Base-by-base conservation (phyloP, 37 sponge, comb jelly and placozoan species). In the Lycopodina hypogea region DNA sequence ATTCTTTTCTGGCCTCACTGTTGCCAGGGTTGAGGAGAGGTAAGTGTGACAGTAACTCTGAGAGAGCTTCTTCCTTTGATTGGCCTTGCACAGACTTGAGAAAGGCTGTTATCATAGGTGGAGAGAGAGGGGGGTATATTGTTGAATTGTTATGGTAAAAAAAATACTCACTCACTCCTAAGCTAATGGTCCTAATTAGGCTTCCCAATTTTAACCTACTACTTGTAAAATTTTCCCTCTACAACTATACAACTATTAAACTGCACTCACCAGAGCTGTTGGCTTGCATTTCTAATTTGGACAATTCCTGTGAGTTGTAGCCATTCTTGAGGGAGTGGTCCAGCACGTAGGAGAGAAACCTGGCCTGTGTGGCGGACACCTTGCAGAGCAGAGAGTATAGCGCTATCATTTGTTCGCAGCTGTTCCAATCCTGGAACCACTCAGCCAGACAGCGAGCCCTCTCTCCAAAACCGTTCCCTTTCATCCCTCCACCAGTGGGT, bases 371-470 rank as follows among this genome's bases (percentile, higher is more conserved):
- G 3, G 96, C 81, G 35, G 78, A 62, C 23, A 96, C 86, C 41
- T 82, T 86, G 48, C 84, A 78, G 45, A 96, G 79, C 39, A 96
- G 76, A 17, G 95, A 89, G 72, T 93, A 96, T 36, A 93, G 76
- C 0, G 94, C 88, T 32, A 96, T 93, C 19, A 91, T 88, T 82
- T 96, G 96, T 52, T 96, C 96, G 68, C 91, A 96, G 35, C 78
- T 88, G 75, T 83, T 93, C 94, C 94, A 96, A 56, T 84, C 80
- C 41, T 86, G 78, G 76, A 93, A 93, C 94, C 96, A 96, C 56
- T 85, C 71, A 30, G 73, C 62, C 28, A 96, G 59, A 71, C 63
- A 64, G 12, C 78, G 66, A 3, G 80, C 85, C 28, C 82, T 84
- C 53, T 95, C 96, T 4, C 96, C 74, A 51, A 92, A 95, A 24